Conservation (phyloP, 2,888 invertebrate genomes). For the Anthrax anthrax region DNA sequence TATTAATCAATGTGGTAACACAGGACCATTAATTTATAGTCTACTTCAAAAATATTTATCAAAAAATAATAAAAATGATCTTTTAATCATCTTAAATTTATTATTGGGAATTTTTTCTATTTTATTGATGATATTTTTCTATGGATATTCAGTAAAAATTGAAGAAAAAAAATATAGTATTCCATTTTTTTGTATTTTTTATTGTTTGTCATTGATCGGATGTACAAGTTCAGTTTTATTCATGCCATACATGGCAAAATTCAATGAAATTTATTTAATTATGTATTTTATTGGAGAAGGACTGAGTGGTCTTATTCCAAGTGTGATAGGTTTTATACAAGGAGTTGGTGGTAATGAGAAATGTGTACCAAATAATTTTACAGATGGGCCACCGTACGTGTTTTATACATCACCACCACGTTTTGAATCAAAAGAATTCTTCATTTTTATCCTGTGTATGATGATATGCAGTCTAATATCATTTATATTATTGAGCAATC, state of each 20-base stretch:
- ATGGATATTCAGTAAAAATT: slow-evolving; percentile 41
- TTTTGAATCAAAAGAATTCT: slow-evolving; percentile 52
- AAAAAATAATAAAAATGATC: slow-evolving; percentile 36
- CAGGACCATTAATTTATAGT: slow-evolving; percentile 62
- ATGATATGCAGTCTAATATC: slow-evolving; percentile 48
- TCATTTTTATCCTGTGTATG: slow-evolving; percentile 46
- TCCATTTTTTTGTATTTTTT: slow-evolving; percentile 46
- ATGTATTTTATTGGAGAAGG: slow-evolving; percentile 79
- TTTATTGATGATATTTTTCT: slow-evolving; percentile 43
- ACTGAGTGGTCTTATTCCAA: slow-evolving; percentile 66
- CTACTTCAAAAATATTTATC: slow-evolving; percentile 36
- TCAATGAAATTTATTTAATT: slow-evolving; percentile 56
- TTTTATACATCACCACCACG: slow-evolving; percentile 35
- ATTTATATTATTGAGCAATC: slow-evolving; percentile 43
- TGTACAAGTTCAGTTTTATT: slow-evolving; percentile 76
- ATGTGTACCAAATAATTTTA: slow-evolving; percentile 33
- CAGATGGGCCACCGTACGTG: slow-evolving; percentile 30
- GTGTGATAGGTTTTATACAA: slow-evolving; percentile 63
- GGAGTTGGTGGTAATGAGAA: slow-evolving; percentile 55
- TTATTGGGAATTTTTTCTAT: slow-evolving; percentile 41
- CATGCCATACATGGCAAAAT: slow-evolving; percentile 69
- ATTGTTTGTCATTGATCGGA: slow-evolving; percentile 45
- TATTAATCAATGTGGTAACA: slow-evolving; percentile 68
- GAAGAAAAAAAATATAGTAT: slow-evolving; percentile 40
- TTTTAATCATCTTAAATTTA: slow-evolving; percentile 42